Evolutionary conservation across 2,888 invertebrate genomes (phyloP), one percentile per base, ranked within the genome.

Genomic region (Agriopis aurantiaria): DNA sequence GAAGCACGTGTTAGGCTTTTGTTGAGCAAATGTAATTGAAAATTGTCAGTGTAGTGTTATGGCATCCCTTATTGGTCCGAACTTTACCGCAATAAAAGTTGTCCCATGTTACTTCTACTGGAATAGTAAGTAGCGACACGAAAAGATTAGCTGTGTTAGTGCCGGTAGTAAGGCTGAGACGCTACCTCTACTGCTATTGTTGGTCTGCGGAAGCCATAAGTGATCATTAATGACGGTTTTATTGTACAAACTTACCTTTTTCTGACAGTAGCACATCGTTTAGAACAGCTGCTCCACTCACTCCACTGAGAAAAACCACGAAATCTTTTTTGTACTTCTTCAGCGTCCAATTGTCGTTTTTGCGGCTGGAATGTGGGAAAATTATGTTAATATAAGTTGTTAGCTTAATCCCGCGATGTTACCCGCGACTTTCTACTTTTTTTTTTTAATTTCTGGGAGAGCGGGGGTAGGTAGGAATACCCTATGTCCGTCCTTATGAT

Each of bases 221-320:
- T 33, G 3, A 4, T 33, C 33, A 33, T 33, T 33, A 3, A 3
- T 33, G 0, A 3, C 4, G 5, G 33, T 33, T 33, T 33, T 33
- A 4, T 33, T 33, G 0, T 5, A 33, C 33, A 33, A 10, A 56
- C 68, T 73, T 86, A 96, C 97, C 97, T 96, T 84, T 96, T 95
- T 77, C 99, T 95, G 49, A 96, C 95, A 3, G 98, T 98, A 17
- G 96, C 96, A 85, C 99, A 99, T 76, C 96, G 95, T 72, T 95
- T 94, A 0, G 97, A 96, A 84, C 98, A 99, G 11, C 96, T 91
- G 0, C 97, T 96, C 98, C 98, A 99, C 45, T 96, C 92, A 51
- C 97, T 96, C 98, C 98, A 99, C 77, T 95, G 95, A 0, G 96
- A 96, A 82, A 96, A 97, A 12, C 96, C 94, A 43, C 95, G 84